phyloP scores from a whole-genome alignment of 2,113 vertebrate genomes.

The Cephalopholis sonnerati region DNA sequence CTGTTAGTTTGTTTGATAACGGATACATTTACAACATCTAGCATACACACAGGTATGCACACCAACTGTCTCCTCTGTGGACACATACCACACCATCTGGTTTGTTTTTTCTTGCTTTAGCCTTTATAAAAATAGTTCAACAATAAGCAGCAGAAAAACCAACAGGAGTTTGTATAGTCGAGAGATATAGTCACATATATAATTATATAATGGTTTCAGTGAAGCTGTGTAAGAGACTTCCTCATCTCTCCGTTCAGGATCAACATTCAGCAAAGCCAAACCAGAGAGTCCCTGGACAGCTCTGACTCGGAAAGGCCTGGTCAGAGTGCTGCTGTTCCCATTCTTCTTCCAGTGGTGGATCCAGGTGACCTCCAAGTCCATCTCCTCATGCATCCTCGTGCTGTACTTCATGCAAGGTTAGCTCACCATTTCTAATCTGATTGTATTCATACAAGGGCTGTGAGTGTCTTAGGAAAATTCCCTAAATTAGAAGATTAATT shows the following conservation, averaged over 20 bases:
- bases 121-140: background rate
- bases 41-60: background rate
- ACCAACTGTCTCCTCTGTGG: too few species aligned
- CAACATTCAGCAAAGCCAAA: constrained; percentile 98
- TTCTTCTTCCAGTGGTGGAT: constrained; percentile 98
- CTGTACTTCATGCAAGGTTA: constrained; percentile 96
- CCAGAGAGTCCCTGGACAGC: constrained; percentile 96
- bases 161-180: background rate
- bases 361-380: constrained; percentile 92
- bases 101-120: too few species aligned
- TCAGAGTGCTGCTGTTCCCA: constrained; percentile 94
- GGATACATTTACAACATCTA: background rate
- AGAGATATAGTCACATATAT: background rate
- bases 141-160: background rate
- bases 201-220: background rate
- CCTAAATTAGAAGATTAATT: background rate
- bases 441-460: background rate
- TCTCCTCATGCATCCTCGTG: constrained; percentile 92
- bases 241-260: constrained; percentile 85
- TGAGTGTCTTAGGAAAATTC: background rate
- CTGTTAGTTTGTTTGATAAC: background rate
- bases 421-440: background rate
- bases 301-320: constrained; percentile 94
- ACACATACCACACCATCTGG: too few species aligned
- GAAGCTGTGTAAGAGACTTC: background rate